Evolutionary conservation across 1,140 invertebrate genomes (phyloP).

Genomic region (Brachionus rubens): DNA sequence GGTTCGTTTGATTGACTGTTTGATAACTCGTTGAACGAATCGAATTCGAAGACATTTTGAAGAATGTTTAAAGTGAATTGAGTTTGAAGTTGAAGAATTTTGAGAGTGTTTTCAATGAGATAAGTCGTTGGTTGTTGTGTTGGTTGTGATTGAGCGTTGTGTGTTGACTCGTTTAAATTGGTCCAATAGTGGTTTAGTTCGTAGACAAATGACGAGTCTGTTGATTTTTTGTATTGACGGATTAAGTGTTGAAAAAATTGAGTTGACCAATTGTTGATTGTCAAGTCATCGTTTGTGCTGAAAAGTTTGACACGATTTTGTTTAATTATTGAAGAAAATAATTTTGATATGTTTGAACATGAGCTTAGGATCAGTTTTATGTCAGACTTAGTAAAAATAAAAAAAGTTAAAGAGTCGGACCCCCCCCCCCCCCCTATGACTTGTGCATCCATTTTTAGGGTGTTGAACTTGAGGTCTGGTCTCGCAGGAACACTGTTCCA

Average conservation of each 20-base stretch:
- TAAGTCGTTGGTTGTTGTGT: neutral
- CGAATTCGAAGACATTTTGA: constrained; percentile 28
- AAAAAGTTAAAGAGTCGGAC: neutral
- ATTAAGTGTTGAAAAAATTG: neutral
- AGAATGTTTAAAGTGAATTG: neutral
- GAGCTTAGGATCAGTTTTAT: neutral
- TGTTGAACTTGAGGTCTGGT: too few relatives aligned
- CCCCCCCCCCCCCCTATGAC: too few relatives aligned
- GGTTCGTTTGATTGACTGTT: neutral
- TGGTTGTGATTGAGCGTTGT: neutral
- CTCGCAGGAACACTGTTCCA: too few relatives aligned
- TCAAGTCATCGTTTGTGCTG: neutral
- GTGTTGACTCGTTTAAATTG: neutral
- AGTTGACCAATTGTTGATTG: neutral
- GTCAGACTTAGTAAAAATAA: neutral
- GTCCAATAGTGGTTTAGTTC: neutral
- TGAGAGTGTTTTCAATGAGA: constrained; percentile 3
- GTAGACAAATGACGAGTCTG: neutral
- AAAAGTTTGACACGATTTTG: neutral
- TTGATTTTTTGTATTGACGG: neutral
- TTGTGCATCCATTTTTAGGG: too few relatives aligned
- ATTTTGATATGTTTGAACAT: constrained; percentile 9
- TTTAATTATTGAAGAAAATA: neutral
- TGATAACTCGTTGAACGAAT: neutral
- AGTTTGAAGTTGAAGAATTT: constrained; percentile 10